Evolutionary conservation across 1,140 invertebrate species (phyloP).

Genomic region (Caenorhabditis brenneri): DNA sequence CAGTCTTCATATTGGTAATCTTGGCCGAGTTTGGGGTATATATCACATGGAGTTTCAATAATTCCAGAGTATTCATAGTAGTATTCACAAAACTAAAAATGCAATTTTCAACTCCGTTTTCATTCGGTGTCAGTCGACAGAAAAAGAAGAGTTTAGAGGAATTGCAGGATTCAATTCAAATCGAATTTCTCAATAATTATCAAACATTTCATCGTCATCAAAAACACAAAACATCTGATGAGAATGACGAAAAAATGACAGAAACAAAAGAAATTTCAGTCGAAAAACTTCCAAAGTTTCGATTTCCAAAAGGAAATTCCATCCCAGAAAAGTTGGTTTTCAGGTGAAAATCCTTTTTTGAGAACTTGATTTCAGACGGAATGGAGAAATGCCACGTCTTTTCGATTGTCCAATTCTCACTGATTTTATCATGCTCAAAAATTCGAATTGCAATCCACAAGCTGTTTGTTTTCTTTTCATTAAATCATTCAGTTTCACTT

Average conservation of each 20-base stretch:
- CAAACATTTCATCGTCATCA: slow-evolving; percentile 22
- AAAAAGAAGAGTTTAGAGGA: not conserved
- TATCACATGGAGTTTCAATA: too few species aligned
- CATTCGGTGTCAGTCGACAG: too few species aligned
- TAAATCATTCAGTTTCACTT: too few species aligned
- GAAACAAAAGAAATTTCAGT: not conserved
- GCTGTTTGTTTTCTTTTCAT: not conserved
- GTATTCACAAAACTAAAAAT: too few species aligned
- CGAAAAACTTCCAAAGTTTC: not conserved
- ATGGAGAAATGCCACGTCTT: not conserved
- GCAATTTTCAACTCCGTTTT: too few species aligned
- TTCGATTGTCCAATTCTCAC: not conserved
- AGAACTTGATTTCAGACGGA: not conserved
- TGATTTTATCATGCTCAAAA: slow-evolving; percentile 13
- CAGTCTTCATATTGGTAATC: too few species aligned
- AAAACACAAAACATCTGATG: not conserved
- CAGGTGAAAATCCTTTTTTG: not conserved
- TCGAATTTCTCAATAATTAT: slow-evolving; percentile 4
- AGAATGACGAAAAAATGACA: not conserved
- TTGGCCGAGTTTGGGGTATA: too few species aligned
- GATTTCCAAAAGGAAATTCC: not conserved
- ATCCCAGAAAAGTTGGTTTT: not conserved
- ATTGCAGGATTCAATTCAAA: not conserved
- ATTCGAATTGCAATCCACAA: not conserved
- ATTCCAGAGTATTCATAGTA: too few species aligned